These are phyloP conservation scores for Leptobrachium leishanense DNA, from an alignment of 2,113 vertebrate genomes.

Conservation along the genomic window DNA sequence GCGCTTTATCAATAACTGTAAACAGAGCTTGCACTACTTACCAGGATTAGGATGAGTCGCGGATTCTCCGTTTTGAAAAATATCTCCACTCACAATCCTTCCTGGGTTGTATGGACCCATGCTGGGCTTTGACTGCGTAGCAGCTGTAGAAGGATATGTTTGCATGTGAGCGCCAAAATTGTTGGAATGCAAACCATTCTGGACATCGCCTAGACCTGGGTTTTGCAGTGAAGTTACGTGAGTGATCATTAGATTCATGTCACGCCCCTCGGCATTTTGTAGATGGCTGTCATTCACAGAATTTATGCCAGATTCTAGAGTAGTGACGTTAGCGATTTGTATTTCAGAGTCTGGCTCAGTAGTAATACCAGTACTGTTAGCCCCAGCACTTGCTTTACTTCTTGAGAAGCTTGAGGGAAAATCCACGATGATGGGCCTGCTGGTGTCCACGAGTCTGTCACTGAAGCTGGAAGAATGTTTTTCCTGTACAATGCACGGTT, in stretches of 20 bases:
- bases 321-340: constrained; percentile 94
- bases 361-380: constrained; percentile 80
- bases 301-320: constrained; percentile 78
- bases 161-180: constrained; percentile 87
- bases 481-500: constrained; percentile 76
- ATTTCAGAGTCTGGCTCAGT: constrained; percentile 96
- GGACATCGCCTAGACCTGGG: constrained; percentile 72
- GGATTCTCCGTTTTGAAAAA: constrained; percentile 92
- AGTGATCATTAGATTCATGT: constrained; percentile 96
- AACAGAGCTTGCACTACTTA: constrained; percentile 54
- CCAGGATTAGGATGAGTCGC: constrained; percentile 87
- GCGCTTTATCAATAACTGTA: background rate
- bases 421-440: constrained; percentile 71
- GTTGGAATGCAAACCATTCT: constrained; percentile 89
- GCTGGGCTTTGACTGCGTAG: constrained; percentile 78
- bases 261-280: constrained; percentile 70
- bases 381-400: constrained; percentile 78
- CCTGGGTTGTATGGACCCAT: constrained; percentile 92
- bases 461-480: constrained; percentile 72
- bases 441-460: constrained; percentile 70
- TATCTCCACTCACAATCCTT: constrained; percentile 82
- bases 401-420: constrained; percentile 75
- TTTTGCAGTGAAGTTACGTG: constrained; percentile 93
- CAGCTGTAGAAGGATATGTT: constrained; percentile 78
- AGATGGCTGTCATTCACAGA: constrained; percentile 69